Evolutionary conservation across 2,113 vertebrate species (phyloP), one percentile per base, ranked within the genome.

Genomic region (Austrofundulus limnaeus): DNA sequence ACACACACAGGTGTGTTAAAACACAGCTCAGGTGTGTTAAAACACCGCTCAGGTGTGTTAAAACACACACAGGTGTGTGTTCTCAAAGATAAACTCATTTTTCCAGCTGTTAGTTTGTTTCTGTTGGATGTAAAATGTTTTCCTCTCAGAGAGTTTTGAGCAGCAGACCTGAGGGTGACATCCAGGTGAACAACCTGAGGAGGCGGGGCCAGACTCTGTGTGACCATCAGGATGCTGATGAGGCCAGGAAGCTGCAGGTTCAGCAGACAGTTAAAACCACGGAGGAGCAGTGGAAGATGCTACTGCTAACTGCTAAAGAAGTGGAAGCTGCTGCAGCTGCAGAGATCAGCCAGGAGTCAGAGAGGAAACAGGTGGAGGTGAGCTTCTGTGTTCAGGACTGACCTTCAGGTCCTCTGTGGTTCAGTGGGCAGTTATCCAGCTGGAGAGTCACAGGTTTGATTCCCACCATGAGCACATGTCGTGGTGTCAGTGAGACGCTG

Each of bases 261-360:
- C 79, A 85, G 49, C 80, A 84, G 80, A 57, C 49, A 0, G 77
- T 90, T 25, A 56, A 37, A 53, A 86, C 85, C 2, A 23, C 61
- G 1, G 90, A 92, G 73, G 85, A 92, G 56, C 75, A 72, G 70
- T 93, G 92, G 91, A 85, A 41, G 71, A 66, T 48, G 0, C 53
- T 89, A 5, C 62, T 90, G 61, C 77, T 82, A 8, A 55, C 43
- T 0, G 89, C 88, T 2, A 57, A 70, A 12, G 75, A 88, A 17
- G 13, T 72, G 0, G 52, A 67, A 12, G 81, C 38, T 0, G 10
- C 77, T 6, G 80, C 75, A 2, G 77, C 70, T 10, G 71, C 56
- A 9, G 71, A 89, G 70, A 72, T 85, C 14, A 14, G 31, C 11
- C 48, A 89, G 66, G 45, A 48, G 31, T 23, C 38, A 0, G 70